phyloP scores from a whole-genome alignment of 2,888 invertebrate genomes.

The Apotomis turbidana region DNA sequence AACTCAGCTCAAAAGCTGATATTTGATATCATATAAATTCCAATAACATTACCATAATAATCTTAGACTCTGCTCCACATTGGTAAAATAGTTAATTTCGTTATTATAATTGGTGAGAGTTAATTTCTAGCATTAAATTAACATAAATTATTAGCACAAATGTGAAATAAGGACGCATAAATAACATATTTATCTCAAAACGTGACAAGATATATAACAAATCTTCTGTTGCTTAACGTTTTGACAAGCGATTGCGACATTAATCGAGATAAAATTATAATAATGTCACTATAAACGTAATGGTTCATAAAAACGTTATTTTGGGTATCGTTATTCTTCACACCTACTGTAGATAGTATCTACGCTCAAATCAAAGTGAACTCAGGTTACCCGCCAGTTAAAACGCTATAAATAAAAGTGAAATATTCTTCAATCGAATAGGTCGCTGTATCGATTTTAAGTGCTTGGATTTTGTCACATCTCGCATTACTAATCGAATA shows the following conservation, averaged over 20 bases:
- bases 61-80: conserved; percentile 58
- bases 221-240: conserved; percentile 29
- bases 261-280: conserved; percentile 32
- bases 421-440: conserved; percentile 58
- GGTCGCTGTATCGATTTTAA: conserved; percentile 38
- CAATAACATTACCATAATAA: conserved; percentile 65
- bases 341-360: conserved; percentile 58
- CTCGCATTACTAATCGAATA: conserved; percentile 73
- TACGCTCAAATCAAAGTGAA: conserved; percentile 47
- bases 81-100: conserved; percentile 46
- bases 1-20: conserved; percentile 4
- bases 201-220: conserved; percentile 26
- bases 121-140: conserved; percentile 46
- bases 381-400: conserved; percentile 57
- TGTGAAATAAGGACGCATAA: conserved; percentile 33
- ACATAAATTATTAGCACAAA: conserved; percentile 32
- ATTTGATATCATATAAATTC: conserved; percentile 47
- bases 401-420: conserved; percentile 60
- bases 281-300: conserved; percentile 39
- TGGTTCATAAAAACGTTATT: conserved; percentile 44
- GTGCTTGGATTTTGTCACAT: conserved; percentile 57
- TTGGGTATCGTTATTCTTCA: conserved; percentile 50
- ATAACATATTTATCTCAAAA: conserved; percentile 29
- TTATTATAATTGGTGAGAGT: conserved; percentile 45
- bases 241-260: conserved; percentile 39